Conservation (phyloP, 1,140 invertebrate species). For the Diuraphis noxia region DNA sequence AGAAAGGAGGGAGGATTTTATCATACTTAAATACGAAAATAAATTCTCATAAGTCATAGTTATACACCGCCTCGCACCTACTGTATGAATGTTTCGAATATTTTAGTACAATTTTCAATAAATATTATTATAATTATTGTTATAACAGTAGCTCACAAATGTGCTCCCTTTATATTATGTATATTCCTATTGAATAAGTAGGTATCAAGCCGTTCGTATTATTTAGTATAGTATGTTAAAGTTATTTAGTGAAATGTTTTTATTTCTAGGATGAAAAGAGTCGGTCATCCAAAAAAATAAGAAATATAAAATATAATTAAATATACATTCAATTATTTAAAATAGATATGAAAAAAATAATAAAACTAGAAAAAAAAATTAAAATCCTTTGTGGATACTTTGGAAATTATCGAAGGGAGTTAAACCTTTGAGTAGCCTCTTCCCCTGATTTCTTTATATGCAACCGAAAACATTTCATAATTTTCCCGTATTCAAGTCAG, state of each 20-base stretch:
- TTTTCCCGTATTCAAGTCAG: not conserved
- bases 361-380: not conserved
- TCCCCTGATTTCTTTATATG: not conserved
- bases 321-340: not conserved
- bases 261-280: too few species aligned
- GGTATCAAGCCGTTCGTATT: not conserved
- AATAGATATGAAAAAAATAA: not conserved
- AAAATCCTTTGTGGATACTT: not conserved
- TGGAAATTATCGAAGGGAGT: not conserved
- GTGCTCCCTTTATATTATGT: too few species aligned
- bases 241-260: too few species aligned
- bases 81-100: not conserved
- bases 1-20: not conserved
- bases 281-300: not conserved
- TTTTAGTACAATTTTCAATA: not conserved
- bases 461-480: not conserved
- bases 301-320: not conserved
- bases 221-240: too few species aligned
- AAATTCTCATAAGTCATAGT: not conserved
- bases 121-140: too few species aligned
- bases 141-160: too few species aligned
- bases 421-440: not conserved
- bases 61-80: fast-evolving
- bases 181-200: not conserved
- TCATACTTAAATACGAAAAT: not conserved